A percentile compares a stretch with the other conserved stretches of the same genome.
Conservation (phyloP, 2,888 invertebrate species). For the Aleiodes leptofemur region DNA sequence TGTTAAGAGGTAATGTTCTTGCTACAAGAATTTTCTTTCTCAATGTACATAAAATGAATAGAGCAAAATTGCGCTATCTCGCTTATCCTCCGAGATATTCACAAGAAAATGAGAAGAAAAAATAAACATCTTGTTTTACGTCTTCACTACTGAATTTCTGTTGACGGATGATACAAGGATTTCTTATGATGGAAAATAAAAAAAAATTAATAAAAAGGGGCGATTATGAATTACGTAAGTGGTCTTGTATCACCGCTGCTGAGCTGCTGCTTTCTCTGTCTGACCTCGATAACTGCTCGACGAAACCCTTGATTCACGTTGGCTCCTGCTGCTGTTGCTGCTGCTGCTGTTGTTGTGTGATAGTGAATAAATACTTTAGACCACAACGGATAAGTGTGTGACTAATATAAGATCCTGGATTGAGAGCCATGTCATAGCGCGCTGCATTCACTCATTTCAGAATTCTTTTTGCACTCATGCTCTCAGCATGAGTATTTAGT, state of each 20-base stretch:
- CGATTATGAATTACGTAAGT: constrained; percentile 69
- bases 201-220: constrained; percentile 51
- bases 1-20: no score
- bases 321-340: constrained; percentile 32
- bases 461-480: constrained; percentile 17
- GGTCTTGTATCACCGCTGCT: constrained; percentile 63
- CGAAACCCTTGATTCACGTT: constrained; percentile 59
- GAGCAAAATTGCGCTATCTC: no score
- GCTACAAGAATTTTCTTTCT: no score
- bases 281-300: constrained; percentile 69
- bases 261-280: constrained; percentile 70
- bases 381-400: constrained; percentile 3
- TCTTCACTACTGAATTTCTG: constrained; percentile 22
- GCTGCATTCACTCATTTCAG: constrained; percentile 38
- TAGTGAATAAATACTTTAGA: constrained; percentile 14
- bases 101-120: background rate
- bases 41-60: no score
- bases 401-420: constrained; percentile 15
- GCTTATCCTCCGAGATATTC: no score
- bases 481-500: constrained; percentile 35
- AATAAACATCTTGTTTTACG: constrained; percentile 32
- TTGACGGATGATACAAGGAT: no score
- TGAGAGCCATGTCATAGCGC: constrained; percentile 15
- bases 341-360: constrained; percentile 32
- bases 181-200: constrained; percentile 47